phyloP scores from a whole-genome alignment of 2,888 invertebrate species.

The Neelides folsomi region DNA sequence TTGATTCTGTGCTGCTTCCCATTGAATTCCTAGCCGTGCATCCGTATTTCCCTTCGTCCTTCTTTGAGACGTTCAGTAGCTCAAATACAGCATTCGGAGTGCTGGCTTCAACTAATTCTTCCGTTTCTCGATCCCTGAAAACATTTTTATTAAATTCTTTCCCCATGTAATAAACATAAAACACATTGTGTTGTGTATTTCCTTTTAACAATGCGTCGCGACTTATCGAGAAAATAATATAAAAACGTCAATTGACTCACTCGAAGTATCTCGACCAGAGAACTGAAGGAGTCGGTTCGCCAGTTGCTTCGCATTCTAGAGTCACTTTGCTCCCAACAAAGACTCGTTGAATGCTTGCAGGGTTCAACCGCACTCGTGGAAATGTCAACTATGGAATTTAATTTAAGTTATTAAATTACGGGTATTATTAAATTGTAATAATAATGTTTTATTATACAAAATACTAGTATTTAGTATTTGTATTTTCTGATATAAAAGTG shows the following conservation, averaged over 20 bases:
- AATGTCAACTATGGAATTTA: neutral
- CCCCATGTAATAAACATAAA: too few species aligned
- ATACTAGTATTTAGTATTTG: too few species aligned
- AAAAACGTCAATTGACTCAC: slow-evolving; percentile 9
- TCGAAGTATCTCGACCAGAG: slow-evolving; percentile 17
- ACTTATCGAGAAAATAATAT: too few species aligned
- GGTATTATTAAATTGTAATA: too few species aligned
- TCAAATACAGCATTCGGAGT: slow-evolving; percentile 13
- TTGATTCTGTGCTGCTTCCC: neutral
- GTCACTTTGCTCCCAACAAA: slow-evolving; percentile 14
- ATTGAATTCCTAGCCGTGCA: neutral
- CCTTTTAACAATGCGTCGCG: too few species aligned
- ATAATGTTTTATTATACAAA: too few species aligned
- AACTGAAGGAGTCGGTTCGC: slow-evolving; percentile 19
- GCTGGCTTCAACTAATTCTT: neutral
- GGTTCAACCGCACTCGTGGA: slow-evolving; percentile 13
- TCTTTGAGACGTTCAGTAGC: slow-evolving; percentile 15
- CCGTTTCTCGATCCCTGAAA: too few species aligned
- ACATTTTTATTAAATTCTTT: too few species aligned
- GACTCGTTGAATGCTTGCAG: slow-evolving; percentile 16
- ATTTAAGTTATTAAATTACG: too few species aligned
- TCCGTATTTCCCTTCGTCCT: slow-evolving; percentile 17
- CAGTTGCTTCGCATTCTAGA: slow-evolving; percentile 16
- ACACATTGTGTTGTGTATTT: too few species aligned
- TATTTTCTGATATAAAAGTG: too few species aligned